Percentiles rank a stretch among this genome's conserved stretches.
phyloP scores from a whole-genome alignment of 2,113 vertebrate genomes.

The Gymnogyps californianus region DNA sequence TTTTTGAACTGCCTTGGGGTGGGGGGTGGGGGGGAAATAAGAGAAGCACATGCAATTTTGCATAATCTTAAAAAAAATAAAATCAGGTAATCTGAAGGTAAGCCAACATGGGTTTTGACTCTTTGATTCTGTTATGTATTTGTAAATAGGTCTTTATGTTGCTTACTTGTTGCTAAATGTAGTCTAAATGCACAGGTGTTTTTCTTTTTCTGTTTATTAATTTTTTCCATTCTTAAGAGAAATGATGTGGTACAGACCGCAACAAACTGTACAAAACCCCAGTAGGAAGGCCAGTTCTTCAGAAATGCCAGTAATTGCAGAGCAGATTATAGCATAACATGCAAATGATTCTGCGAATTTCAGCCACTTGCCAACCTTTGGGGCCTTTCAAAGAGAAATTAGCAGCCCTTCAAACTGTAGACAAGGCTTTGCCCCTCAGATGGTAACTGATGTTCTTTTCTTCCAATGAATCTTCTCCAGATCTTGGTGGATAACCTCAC shows the following conservation, averaged over 20 bases:
- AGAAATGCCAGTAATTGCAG: not conserved
- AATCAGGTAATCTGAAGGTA: not conserved
- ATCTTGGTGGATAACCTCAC: not conserved
- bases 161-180: not conserved
- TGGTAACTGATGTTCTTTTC: not conserved
- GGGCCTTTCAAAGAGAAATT: not conserved
- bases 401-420: not conserved
- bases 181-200: not conserved
- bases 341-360: not conserved
- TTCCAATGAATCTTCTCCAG: not conserved
- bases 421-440: not conserved
- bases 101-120: not conserved
- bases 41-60: not conserved
- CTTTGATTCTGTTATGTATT: not conserved
- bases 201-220: not conserved
- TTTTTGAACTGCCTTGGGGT: not conserved
- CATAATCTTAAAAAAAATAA: not conserved
- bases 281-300: not conserved
- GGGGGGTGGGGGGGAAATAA: rapidly evolving
- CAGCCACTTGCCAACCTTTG: not conserved
- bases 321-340: not conserved
- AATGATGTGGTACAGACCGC: not conserved
- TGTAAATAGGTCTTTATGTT: not conserved
- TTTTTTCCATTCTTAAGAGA: not conserved
- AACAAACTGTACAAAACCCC: not conserved